A percentile compares a stretch with the other conserved stretches of the same genome.
Evolutionary conservation across 2,797 vertebrate species (phyloP).

Genomic region (Cirrhinus mrigala): DNA sequence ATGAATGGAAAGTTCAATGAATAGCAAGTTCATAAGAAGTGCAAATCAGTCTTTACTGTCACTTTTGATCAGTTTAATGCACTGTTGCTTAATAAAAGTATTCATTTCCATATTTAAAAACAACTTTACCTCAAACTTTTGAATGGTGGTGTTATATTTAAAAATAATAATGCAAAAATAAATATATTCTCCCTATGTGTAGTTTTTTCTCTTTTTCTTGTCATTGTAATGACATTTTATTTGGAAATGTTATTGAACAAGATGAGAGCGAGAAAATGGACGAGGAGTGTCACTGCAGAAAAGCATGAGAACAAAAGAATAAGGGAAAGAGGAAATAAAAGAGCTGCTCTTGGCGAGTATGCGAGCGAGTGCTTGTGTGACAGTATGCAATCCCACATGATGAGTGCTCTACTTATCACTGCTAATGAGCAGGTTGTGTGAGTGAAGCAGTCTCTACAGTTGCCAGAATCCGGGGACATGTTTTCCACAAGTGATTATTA

Average conservation of each 20-base stretch:
- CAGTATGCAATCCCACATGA: slow-evolving; percentile 60
- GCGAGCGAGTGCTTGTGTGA: slow-evolving; percentile 51
- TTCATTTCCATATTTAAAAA: not conserved
- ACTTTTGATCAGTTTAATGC: not conserved
- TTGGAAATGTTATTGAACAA: slow-evolving; percentile 41
- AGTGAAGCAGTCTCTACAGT: slow-evolving; percentile 13
- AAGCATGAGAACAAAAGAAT: slow-evolving; percentile 33
- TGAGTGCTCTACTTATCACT: slow-evolving; percentile 60
- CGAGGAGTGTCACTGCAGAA: slow-evolving; percentile 50
- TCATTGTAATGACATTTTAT: slow-evolving; percentile 24
- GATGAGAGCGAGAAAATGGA: slow-evolving; percentile 40
- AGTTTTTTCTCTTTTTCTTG: not conserved
- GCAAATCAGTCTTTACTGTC: not conserved
- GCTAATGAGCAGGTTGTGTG: slow-evolving; percentile 60
- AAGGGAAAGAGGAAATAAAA: slow-evolving; percentile 42
- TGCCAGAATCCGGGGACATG: slow-evolving; percentile 36
- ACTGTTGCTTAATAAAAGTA: not conserved
- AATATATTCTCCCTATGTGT: not conserved
- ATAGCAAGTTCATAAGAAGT: not conserved
- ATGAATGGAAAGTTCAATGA: not conserved
- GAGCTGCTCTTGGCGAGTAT: slow-evolving; percentile 33
- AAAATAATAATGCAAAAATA: not conserved
- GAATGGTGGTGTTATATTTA: not conserved
- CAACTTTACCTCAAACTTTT: not conserved
- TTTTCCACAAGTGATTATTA: slow-evolving; percentile 43